phyloP scores from a whole-genome alignment of 2,797 vertebrate species.

The Lagorchestes hirsutus region DNA sequence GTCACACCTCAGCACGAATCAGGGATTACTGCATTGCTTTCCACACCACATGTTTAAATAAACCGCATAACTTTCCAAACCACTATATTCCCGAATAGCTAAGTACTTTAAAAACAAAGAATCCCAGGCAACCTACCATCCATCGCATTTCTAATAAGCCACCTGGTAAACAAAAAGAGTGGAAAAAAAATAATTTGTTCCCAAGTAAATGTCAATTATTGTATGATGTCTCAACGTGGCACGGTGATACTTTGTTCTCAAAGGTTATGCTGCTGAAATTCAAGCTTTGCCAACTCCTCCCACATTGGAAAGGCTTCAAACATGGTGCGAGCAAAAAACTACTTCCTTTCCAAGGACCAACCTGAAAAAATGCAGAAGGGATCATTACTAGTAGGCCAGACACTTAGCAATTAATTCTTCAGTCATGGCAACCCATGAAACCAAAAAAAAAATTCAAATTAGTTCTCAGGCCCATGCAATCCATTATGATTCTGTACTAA shows the following conservation, averaged over 20 bases:
- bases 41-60: slow-evolving; percentile 60
- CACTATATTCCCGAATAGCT: slow-evolving; percentile 36
- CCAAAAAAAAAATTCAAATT: background rate
- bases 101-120: slow-evolving; percentile 57
- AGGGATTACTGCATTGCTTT: slow-evolving; percentile 59
- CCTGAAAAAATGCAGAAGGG: background rate
- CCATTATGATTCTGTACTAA: background rate
- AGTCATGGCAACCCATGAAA: background rate
- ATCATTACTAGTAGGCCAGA: background rate
- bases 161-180: slow-evolving; percentile 46
- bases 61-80: slow-evolving; percentile 58
- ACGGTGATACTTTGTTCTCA: background rate
- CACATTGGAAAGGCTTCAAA: background rate
- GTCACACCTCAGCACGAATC: slow-evolving; percentile 5
- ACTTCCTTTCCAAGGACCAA: background rate
- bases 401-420: background rate
- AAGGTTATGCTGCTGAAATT: background rate
- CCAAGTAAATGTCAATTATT: slow-evolving; percentile 40
- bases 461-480: background rate
- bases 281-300: background rate
- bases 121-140: slow-evolving; percentile 46
- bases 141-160: slow-evolving; percentile 56
- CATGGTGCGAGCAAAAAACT: background rate
- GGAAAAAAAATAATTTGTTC: slow-evolving; percentile 51
- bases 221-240: background rate